Percentiles rank a stretch among this genome's conserved stretches.
phyloP scores from a whole-genome alignment of 2,888 invertebrate species.

The Alentia gelatinosa region DNA sequence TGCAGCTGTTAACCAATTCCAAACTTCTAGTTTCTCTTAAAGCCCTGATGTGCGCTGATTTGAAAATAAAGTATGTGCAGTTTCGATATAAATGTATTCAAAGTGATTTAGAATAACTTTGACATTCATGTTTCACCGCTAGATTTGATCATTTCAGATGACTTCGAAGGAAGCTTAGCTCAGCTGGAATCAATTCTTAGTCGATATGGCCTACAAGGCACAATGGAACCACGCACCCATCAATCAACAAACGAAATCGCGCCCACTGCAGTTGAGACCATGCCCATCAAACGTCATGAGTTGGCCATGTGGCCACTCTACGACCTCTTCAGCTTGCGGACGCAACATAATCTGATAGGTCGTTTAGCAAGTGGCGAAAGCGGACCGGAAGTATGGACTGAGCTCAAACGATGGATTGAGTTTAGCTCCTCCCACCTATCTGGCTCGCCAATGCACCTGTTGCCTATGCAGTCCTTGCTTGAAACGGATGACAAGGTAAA shows the following conservation, averaged over 20 bases:
- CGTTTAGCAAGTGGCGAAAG: neutral
- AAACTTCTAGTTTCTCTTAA: no score
- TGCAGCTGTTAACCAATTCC: no score
- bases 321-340: conserved; percentile 65
- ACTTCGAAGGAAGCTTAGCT: neutral
- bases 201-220: neutral
- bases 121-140: no score
- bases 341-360: conserved; percentile 46
- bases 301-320: conserved; percentile 72
- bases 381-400: neutral
- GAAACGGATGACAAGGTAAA: conserved; percentile 13
- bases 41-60: no score
- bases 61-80: no score
- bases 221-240: neutral
- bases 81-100: no score
- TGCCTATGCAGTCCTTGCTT: neutral
- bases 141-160: no score
- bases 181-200: neutral
- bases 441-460: neutral
- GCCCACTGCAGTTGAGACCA: neutral
- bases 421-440: neutral
- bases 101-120: no score
- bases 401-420: neutral
- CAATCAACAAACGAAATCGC: neutral
- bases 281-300: conserved; percentile 40